These are phyloP conservation scores for Rhorus exstirpatorius DNA, from an alignment of 2,888 invertebrate genomes.

Conservation along the genomic window DNA sequence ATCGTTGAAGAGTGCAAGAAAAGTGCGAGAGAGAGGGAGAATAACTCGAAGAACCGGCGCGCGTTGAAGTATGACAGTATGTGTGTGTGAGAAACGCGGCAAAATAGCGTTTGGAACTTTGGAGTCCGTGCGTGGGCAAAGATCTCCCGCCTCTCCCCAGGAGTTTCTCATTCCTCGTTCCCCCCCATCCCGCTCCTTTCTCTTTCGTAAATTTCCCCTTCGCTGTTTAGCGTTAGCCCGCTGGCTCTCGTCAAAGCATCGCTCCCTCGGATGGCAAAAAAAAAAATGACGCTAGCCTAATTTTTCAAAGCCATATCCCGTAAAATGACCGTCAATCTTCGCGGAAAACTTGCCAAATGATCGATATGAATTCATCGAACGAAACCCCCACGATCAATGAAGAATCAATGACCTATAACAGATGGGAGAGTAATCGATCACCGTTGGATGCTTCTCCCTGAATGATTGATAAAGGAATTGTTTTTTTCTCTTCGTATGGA, in stretches of 20 bases:
- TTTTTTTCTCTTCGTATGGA: not conserved
- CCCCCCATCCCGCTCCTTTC: not conserved
- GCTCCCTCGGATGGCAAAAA: not conserved
- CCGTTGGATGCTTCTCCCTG: not conserved
- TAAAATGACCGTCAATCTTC: slow-evolving; percentile 29
- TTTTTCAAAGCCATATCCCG: slow-evolving; percentile 16
- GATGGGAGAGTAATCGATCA: slow-evolving; percentile 8
- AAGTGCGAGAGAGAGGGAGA: slow-evolving; percentile 46
- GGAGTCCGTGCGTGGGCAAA: slow-evolving; percentile 40
- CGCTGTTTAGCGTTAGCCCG: not conserved
- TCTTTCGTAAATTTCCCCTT: slow-evolving; percentile 30
- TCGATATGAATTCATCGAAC: too few species aligned
- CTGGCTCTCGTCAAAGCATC: too few species aligned
- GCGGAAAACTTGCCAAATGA: not conserved
- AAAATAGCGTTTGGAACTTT: slow-evolving; percentile 42
- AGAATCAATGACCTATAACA: slow-evolving; percentile 11
- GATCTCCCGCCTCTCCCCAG: slow-evolving; percentile 22
- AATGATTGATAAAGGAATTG: not conserved
- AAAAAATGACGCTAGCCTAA: not conserved
- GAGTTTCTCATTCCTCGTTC: not conserved
- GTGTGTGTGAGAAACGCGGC: slow-evolving; percentile 40
- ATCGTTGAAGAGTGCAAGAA: slow-evolving; percentile 30
- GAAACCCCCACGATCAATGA: not conserved
- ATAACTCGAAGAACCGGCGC: slow-evolving; percentile 29
- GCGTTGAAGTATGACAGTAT: slow-evolving; percentile 1